These are phyloP conservation scores for Heliornis fulica DNA, from an alignment of 2,113 vertebrate genomes.

Conservation along the genomic window DNA sequence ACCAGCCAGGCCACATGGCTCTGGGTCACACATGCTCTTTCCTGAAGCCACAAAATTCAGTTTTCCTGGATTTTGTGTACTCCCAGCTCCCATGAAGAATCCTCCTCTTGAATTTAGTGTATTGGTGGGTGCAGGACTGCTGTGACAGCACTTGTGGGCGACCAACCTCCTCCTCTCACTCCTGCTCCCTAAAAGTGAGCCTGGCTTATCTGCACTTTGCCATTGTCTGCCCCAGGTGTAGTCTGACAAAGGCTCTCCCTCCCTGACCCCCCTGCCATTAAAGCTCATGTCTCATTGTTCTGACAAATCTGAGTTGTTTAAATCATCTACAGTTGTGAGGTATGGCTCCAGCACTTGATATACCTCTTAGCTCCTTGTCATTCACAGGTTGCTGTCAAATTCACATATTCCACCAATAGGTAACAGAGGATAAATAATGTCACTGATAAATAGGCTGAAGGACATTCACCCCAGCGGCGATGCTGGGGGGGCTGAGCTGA, in stretches of 20 bases:
- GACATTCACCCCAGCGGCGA: rapidly evolving
- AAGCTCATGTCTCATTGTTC: background rate
- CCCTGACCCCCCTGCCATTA: rapidly evolving
- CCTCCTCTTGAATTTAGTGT: background rate
- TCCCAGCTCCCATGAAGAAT: background rate
- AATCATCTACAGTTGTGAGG: background rate
- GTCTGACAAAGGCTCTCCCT: background rate
- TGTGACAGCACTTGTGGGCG: background rate
- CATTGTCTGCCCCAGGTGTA: background rate
- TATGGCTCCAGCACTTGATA: background rate
- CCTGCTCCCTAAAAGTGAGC: background rate
- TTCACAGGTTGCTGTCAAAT: constrained; percentile 1
- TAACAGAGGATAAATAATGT: background rate
- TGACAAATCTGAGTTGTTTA: background rate
- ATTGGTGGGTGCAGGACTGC: rapidly evolving
- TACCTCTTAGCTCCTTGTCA: background rate
- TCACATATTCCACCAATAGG: background rate
- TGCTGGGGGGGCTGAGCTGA: background rate
- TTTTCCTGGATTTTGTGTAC: background rate
- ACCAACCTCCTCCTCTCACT: background rate
- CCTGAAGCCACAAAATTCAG: background rate
- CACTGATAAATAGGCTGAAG: background rate
- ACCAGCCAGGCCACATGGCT: background rate
- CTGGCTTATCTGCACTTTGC: background rate
- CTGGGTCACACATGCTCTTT: background rate